Conservation (phyloP, 2,113 vertebrate genomes). For the Neodontobutis hainanensis region DNA sequence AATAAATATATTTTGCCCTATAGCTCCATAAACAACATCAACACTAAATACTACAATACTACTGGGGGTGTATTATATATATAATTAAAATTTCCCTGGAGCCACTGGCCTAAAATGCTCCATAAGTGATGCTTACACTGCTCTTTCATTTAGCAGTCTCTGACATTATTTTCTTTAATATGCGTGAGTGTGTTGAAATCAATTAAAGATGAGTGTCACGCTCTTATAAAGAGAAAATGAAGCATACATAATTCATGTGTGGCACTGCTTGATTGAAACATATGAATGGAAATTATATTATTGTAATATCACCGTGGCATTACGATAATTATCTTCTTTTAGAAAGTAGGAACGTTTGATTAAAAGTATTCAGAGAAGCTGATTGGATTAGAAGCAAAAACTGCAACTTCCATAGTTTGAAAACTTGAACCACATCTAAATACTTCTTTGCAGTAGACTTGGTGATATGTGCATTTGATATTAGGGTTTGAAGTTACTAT, state of each 20-base stretch:
- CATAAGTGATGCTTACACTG: not conserved
- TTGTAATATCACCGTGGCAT: conserved; percentile 10
- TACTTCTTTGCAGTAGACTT: no score
- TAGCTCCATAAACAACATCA: no score
- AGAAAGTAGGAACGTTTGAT: conserved; percentile 17
- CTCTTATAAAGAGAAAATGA: conserved; percentile 14
- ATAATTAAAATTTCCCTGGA: not conserved
- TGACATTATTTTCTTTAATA: not conserved
- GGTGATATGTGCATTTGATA: no score
- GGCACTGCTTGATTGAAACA: conserved; percentile 12
- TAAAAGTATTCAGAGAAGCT: not conserved
- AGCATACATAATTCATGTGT: conserved; percentile 24
- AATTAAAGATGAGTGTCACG: conserved; percentile 15
- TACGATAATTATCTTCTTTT: conserved; percentile 24
- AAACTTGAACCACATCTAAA: not conserved
- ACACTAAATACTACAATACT: no score
- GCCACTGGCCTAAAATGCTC: no score
- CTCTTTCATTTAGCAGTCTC: not conserved
- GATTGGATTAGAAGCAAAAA: conserved; percentile 7
- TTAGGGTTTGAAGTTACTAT: no score
- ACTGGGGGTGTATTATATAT: no score
- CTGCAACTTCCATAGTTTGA: not conserved
- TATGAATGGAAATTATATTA: conserved; percentile 5
- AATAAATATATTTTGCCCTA: no score
- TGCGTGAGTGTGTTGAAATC: conserved; percentile 3